These are phyloP conservation scores for Myotis myotis DNA, from an alignment of 2,797 vertebrate species.

Conservation along the genomic window DNA sequence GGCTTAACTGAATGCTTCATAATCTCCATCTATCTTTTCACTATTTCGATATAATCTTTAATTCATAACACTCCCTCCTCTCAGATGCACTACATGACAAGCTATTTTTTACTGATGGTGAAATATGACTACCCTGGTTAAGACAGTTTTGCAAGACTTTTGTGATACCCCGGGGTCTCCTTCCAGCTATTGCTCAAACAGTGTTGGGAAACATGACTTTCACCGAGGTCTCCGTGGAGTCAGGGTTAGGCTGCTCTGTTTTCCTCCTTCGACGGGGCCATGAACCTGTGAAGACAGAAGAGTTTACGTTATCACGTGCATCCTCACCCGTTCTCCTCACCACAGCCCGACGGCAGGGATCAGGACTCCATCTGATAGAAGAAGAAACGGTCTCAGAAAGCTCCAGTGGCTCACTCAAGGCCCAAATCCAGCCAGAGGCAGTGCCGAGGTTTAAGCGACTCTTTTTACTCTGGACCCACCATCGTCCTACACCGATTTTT, in stretches of 20 bases:
- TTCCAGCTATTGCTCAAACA: not conserved
- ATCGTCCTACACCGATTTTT: not conserved
- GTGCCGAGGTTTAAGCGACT: not conserved
- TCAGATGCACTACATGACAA: not conserved
- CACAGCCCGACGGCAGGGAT: not conserved
- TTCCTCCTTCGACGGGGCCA: not conserved
- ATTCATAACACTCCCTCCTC: slow-evolving; percentile 34
- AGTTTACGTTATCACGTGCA: not conserved
- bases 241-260: not conserved
- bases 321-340: slow-evolving; percentile 32
- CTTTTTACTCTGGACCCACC: not conserved
- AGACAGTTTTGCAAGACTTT: slow-evolving; percentile 42
- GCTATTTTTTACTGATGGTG: not conserved
- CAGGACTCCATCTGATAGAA: not conserved
- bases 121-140: slow-evolving; percentile 21
- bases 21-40: not conserved
- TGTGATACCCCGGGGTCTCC: not conserved
- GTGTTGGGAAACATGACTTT: not conserved
- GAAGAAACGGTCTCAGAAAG: not conserved
- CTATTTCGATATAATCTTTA: slow-evolving; percentile 32
- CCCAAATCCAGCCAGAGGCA: not conserved
- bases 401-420: not conserved
- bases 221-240: not conserved
- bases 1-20: not conserved
- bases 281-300: not conserved